A percentile compares a stretch with the other conserved stretches of the same genome.
Evolutionary conservation across 2,888 invertebrate species (phyloP).

Genomic region (Clitarchus hookeri): DNA sequence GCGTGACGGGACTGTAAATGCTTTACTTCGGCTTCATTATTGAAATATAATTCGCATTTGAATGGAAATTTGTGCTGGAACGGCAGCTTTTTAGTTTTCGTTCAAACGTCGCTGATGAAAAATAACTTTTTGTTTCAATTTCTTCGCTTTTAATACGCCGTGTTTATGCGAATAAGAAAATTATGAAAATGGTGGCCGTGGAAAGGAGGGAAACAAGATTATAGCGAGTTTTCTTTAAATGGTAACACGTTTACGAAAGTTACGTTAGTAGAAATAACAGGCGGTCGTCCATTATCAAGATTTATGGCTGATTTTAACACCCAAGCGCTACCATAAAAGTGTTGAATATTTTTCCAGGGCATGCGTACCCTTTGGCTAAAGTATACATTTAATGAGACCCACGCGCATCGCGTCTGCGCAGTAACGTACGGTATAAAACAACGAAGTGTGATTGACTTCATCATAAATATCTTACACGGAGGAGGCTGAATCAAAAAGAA

Average conservation of each 20-base stretch:
- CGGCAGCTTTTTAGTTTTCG: background rate
- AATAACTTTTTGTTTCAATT: background rate
- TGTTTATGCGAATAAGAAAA: background rate
- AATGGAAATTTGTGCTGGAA: background rate
- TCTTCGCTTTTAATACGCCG: background rate
- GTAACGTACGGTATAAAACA: no score
- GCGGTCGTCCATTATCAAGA: background rate
- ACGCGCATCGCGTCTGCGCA: no score
- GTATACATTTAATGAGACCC: no score
- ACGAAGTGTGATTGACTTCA: no score
- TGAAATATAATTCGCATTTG: background rate
- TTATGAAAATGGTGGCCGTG: background rate
- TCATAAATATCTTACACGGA: no score
- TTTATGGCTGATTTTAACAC: background rate
- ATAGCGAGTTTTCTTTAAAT: background rate
- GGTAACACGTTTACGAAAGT: background rate
- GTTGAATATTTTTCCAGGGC: no score
- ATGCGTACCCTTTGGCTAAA: no score
- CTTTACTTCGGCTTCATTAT: background rate
- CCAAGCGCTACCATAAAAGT: no score
- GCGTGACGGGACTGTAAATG: background rate
- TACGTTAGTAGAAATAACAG: background rate
- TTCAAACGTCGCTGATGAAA: background rate
- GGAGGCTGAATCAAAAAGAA: no score
- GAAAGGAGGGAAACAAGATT: background rate